A percentile compares a stretch with the other conserved stretches of the same genome.
Evolutionary conservation across 2,797 vertebrate genomes (phyloP).

Genomic region (Notolepis coatsorum): DNA sequence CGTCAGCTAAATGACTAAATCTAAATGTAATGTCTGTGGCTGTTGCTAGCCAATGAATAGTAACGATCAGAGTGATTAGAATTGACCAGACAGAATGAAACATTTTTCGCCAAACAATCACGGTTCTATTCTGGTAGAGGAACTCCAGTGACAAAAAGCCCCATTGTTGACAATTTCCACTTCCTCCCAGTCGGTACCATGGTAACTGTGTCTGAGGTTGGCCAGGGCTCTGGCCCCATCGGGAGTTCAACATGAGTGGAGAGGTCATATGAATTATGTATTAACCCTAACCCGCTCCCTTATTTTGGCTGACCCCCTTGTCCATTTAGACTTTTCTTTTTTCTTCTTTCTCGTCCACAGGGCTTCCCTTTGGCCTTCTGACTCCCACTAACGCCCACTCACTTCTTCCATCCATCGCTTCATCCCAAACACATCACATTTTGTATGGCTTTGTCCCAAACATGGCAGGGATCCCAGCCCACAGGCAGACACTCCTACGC

Average conservation of each 20-base stretch:
- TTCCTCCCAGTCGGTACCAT: slow-evolving; percentile 57
- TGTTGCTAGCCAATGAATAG: slow-evolving; percentile 14
- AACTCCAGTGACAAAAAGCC: slow-evolving; percentile 53
- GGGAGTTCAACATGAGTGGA: slow-evolving; percentile 42
- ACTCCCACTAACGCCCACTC: no score
- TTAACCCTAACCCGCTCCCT: slow-evolving; percentile 44
- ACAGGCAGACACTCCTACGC: no score
- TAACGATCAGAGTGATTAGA: slow-evolving; percentile 4
- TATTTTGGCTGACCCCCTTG: slow-evolving; percentile 47
- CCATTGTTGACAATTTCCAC: slow-evolving; percentile 72
- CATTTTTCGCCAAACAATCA: slow-evolving; percentile 56
- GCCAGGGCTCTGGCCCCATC: slow-evolving; percentile 20
- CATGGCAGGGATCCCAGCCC: neutral
- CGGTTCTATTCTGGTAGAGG: slow-evolving; percentile 42
- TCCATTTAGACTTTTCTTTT: slow-evolving; percentile 57
- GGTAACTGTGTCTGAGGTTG: slow-evolving; percentile 48
- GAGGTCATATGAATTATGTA: slow-evolving; percentile 79
- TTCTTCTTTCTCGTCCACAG: slow-evolving; percentile 43
- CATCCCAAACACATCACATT: no score
- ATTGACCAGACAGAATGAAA: no score
- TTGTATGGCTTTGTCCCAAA: neutral
- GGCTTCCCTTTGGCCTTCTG: slow-evolving; percentile 38
- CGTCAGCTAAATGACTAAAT: no score
- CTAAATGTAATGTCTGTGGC: neutral
- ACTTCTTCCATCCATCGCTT: neutral